Percentiles rank a stretch among this genome's conserved stretches.
Evolutionary conservation across 2,888 invertebrate species (phyloP).

Genomic region (Cheilosia impressa): DNA sequence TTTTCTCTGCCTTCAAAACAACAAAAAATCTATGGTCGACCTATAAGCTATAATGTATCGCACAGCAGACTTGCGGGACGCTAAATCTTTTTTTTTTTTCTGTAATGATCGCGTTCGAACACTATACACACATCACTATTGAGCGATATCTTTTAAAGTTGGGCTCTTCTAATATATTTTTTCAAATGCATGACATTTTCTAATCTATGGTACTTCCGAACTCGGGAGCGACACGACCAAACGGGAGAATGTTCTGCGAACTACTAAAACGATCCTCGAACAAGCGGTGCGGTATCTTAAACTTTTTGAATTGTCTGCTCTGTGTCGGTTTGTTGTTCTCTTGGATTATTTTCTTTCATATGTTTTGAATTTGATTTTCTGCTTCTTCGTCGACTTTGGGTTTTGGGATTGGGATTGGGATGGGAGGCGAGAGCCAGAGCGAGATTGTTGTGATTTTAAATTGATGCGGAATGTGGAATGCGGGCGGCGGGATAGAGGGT

Average conservation of each 20-base stretch:
- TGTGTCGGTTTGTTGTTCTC: constrained; percentile 51
- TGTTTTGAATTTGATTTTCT: constrained; percentile 60
- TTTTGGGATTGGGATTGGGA: not conserved
- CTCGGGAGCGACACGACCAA: constrained; percentile 76
- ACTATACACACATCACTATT: constrained; percentile 12
- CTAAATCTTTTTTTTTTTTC: constrained; percentile 10
- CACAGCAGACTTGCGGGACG: constrained; percentile 7
- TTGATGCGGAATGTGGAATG: not conserved
- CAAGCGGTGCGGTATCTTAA: constrained; percentile 62
- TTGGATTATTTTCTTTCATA: constrained; percentile 55
- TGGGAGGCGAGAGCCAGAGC: constrained; percentile 10
- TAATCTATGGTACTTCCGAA: not conserved
- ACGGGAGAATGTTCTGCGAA: constrained; percentile 77
- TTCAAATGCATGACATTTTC: constrained; percentile 21
- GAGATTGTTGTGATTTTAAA: constrained; percentile 7
- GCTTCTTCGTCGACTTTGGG: constrained; percentile 35
- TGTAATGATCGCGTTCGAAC: constrained; percentile 23
- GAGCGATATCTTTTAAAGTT: constrained; percentile 12
- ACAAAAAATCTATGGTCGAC: not conserved
- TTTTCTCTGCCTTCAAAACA: not conserved
- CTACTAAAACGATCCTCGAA: constrained; percentile 77
- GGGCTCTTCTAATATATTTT: constrained; percentile 21
- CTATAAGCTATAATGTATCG: constrained; percentile 1
- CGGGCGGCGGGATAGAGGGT: constrained; percentile 20
- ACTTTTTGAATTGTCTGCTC: constrained; percentile 36